Percentiles rank a stretch among this genome's conserved stretches.
These are phyloP conservation scores for Piscicola geometra DNA, from an alignment of 2,888 invertebrate species.

Conservation along the genomic window DNA sequence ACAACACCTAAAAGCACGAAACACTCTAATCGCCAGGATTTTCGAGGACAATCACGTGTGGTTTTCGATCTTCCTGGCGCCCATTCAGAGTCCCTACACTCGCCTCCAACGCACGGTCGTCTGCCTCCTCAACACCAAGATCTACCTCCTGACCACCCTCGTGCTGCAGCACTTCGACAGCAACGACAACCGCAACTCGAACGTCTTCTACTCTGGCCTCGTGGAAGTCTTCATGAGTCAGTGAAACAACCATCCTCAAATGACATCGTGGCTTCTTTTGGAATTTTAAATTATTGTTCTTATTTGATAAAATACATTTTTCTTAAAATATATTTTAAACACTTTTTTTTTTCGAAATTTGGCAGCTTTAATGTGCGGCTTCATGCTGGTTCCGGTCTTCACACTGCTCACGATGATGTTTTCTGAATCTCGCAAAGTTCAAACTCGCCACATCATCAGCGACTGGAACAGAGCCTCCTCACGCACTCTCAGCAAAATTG, in stretches of 20 bases:
- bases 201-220: slow-evolving; percentile 19
- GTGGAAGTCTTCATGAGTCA: slow-evolving; percentile 22
- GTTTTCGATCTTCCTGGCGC: slow-evolving; percentile 26
- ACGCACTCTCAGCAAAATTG: neutral
- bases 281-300: no score
- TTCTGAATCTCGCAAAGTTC: neutral
- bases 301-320: no score
- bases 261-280: no score
- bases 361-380: slow-evolving; percentile 12
- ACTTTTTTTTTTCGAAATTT: no score
- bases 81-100: slow-evolving; percentile 22
- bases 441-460: slow-evolving; percentile 15
- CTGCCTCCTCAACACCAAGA: slow-evolving; percentile 19
- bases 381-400: slow-evolving; percentile 18
- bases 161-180: neutral
- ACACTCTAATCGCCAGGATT: neutral
- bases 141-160: slow-evolving; percentile 23
- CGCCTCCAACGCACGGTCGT: slow-evolving; percentile 13
- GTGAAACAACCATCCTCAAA: no score
- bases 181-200: neutral
- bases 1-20: no score
- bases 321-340: no score
- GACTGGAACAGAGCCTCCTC: slow-evolving; percentile 19
- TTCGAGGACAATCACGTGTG: slow-evolving; percentile 27
- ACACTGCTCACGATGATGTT: slow-evolving; percentile 15